These are phyloP conservation scores for Fukomys damarensis DNA, from an alignment of 2,113 vertebrate genomes.

Conservation along the genomic window DNA sequence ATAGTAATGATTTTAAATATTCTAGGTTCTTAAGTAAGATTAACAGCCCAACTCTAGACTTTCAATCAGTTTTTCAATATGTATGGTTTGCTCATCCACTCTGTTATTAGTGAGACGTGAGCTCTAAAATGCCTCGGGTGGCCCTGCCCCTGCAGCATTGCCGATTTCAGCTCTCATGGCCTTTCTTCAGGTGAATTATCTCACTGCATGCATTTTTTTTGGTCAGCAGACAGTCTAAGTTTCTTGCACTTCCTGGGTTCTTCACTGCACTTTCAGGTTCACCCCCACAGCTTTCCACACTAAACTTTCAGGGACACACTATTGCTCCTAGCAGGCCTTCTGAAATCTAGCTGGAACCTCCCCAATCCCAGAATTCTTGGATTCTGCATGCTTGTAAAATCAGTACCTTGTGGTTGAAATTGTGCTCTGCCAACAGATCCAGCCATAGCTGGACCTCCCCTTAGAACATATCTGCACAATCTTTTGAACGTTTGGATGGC, in stretches of 20 bases:
- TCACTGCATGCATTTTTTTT: background rate
- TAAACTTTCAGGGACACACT: background rate
- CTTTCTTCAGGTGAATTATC: background rate
- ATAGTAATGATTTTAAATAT: constrained; percentile 28
- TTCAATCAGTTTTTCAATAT: background rate
- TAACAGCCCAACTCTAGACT: background rate
- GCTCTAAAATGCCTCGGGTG: background rate
- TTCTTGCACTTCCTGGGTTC: background rate
- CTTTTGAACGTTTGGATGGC: background rate
- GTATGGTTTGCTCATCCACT: background rate
- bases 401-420: background rate
- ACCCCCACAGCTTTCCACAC: background rate
- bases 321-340: background rate
- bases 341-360: background rate
- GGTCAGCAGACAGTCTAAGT: background rate
- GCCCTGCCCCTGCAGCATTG: background rate
- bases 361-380: background rate
- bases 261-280: background rate
- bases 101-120: background rate
- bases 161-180: background rate
- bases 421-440: background rate
- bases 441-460: background rate
- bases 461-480: background rate
- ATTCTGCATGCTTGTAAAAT: background rate
- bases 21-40: background rate